Evolutionary conservation across 2,113 vertebrate genomes (phyloP).

Genomic region (Edolisoma coerulescens): DNA sequence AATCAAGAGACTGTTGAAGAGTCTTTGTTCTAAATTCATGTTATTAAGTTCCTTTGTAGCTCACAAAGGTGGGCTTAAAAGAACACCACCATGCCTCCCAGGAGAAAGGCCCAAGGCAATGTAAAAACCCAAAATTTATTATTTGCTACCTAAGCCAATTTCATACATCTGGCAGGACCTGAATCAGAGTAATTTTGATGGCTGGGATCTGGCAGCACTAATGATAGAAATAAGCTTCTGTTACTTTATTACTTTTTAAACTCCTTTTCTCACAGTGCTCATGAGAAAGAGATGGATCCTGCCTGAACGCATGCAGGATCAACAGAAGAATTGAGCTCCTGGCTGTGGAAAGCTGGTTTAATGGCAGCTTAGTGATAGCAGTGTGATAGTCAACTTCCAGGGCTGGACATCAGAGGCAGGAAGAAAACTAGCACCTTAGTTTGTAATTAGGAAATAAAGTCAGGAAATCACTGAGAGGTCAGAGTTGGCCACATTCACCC

Average conservation of each 20-base stretch:
- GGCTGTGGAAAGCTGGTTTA: not conserved
- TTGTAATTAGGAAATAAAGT: not conserved
- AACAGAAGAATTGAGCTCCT: not conserved
- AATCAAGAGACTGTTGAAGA: not conserved
- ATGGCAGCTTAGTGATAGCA: no score
- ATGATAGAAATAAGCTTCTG: not conserved
- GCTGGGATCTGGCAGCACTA: not conserved
- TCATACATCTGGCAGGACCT: not conserved
- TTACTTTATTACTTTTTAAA: not conserved
- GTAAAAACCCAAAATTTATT: not conserved
- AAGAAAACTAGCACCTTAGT: not conserved
- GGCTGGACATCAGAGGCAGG: not conserved
- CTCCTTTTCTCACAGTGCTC: not conserved
- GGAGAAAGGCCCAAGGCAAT: not conserved
- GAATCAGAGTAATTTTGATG: not conserved
- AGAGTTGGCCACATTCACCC: not conserved
- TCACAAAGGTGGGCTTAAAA: not conserved
- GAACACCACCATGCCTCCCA: not conserved
- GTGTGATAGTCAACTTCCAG: not conserved
- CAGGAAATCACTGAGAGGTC: not conserved
- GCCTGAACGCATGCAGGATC: not conserved
- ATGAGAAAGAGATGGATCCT: fast-evolving
- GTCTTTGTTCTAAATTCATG: not conserved
- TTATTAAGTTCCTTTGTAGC: not conserved
- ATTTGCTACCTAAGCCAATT: not conserved